phyloP scores from a whole-genome alignment of 2,888 invertebrate species.

The Stenichneumon culpator region DNA sequence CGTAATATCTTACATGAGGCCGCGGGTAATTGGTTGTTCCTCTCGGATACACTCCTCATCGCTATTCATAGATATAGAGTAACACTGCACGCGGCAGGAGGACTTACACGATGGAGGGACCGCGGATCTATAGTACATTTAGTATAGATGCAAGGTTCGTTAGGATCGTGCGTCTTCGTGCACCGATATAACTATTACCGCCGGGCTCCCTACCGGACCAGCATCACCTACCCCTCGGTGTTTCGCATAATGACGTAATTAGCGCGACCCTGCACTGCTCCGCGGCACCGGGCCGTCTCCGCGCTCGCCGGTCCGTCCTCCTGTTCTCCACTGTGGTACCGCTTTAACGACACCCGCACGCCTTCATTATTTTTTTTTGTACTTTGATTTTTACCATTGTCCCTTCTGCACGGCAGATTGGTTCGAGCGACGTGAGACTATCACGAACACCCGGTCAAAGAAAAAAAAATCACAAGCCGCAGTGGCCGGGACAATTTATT shows the following conservation, averaged over 20 bases:
- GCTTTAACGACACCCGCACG: slow-evolving; percentile 58
- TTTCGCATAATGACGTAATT: slow-evolving; percentile 83
- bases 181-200: slow-evolving; percentile 43
- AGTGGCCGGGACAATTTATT: background rate
- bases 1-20: slow-evolving; percentile 69
- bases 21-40: slow-evolving; percentile 77
- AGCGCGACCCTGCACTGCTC: slow-evolving; percentile 74
- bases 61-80: slow-evolving; percentile 80
- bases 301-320: slow-evolving; percentile 69
- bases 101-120: slow-evolving; percentile 5
- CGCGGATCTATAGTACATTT: slow-evolving; percentile 59
- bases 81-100: slow-evolving; percentile 64
- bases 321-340: slow-evolving; percentile 13
- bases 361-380: slow-evolving; percentile 18
- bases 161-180: slow-evolving; percentile 69
- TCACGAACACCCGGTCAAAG: background rate
- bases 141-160: slow-evolving; percentile 74
- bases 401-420: background rate
- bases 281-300: slow-evolving; percentile 54
- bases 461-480: background rate
- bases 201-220: slow-evolving; percentile 38
- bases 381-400: slow-evolving; percentile 22
- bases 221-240: slow-evolving; percentile 56
- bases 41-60: slow-evolving; percentile 77
- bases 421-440: background rate